Percentiles rank a stretch among this genome's conserved stretches.
Conservation (phyloP, 2,797 vertebrate genomes). For the Thaleichthys pacificus region DNA sequence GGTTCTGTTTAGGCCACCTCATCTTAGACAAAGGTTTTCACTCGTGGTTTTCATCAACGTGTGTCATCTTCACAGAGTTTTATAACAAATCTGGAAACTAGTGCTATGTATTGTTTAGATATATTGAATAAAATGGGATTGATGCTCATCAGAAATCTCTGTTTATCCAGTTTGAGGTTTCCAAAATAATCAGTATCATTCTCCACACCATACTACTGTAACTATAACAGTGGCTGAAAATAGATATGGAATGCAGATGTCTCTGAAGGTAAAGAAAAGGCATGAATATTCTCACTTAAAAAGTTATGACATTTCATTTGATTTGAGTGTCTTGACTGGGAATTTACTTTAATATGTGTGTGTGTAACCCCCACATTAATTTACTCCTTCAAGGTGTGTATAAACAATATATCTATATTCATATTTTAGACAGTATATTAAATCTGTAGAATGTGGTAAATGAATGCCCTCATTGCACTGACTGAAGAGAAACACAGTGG, state of each 20-base stretch:
- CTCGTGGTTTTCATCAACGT: too few species aligned
- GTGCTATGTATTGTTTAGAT: too few species aligned
- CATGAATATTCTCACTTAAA: constrained; percentile 24
- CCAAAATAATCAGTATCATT: not conserved
- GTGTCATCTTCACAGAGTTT: too few species aligned
- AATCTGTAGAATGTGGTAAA: too few species aligned
- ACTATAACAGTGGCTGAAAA: constrained; percentile 8
- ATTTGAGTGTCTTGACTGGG: constrained; percentile 30
- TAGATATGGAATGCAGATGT: not conserved
- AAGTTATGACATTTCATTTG: constrained; percentile 57
- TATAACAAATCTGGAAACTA: too few species aligned
- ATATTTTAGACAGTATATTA: too few species aligned
- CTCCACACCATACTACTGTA: constrained; percentile 1
- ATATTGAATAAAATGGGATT: constrained; percentile 36
- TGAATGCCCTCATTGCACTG: not conserved
- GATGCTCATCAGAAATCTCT: constrained; percentile 33
- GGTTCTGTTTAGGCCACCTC: too few species aligned
- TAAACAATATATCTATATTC: too few species aligned
- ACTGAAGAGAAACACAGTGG: constrained; percentile 3
- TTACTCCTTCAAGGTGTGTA: constrained; percentile 27
- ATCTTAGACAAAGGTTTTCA: too few species aligned
- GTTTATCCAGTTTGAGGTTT: constrained; percentile 54
- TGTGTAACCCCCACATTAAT: constrained; percentile 22
- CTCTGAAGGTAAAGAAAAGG: constrained; percentile 22
- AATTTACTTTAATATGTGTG: constrained; percentile 42